Conservation (phyloP, 1,140 invertebrate species). For the Phocides pigmalion region DNA sequence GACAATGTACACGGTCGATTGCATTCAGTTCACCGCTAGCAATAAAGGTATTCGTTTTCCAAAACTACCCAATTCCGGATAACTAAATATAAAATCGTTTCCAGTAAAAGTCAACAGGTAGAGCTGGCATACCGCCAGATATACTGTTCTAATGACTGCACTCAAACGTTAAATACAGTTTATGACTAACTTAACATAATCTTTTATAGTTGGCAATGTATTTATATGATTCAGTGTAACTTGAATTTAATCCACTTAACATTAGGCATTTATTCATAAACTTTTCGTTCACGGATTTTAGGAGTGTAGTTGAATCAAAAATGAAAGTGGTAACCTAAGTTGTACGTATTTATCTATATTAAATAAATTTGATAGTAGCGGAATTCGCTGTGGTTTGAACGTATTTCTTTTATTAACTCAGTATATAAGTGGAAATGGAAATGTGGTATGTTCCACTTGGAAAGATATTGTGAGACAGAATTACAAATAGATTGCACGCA, state of each 20-base stretch:
- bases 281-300: not conserved
- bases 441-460: too few relatives aligned
- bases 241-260: not conserved
- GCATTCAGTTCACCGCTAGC: constrained; percentile 14
- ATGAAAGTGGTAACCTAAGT: not conserved
- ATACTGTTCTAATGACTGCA: constrained; percentile 23
- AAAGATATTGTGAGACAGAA: too few relatives aligned
- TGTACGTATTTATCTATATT: not conserved
- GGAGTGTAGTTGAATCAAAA: not conserved
- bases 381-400: too few relatives aligned
- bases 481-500: too few relatives aligned
- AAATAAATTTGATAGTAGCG: not conserved
- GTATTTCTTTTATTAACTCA: too few relatives aligned
- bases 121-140: constrained; percentile 11
- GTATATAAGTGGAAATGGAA: not conserved
- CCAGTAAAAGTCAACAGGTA: constrained; percentile 24
- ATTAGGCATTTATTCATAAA: too few relatives aligned
- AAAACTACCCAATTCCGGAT: constrained; percentile 18
- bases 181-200: constrained; percentile 15
- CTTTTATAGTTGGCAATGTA: constrained; percentile 9
- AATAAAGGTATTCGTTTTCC: constrained; percentile 18
- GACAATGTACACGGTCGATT: constrained; percentile 18
- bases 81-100: constrained; percentile 28
- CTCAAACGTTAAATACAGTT: constrained; percentile 23
- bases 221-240: not conserved